Base-by-base conservation (phyloP, 2,113 vertebrate genomes). In the Beaufortia kweichowensis region DNA sequence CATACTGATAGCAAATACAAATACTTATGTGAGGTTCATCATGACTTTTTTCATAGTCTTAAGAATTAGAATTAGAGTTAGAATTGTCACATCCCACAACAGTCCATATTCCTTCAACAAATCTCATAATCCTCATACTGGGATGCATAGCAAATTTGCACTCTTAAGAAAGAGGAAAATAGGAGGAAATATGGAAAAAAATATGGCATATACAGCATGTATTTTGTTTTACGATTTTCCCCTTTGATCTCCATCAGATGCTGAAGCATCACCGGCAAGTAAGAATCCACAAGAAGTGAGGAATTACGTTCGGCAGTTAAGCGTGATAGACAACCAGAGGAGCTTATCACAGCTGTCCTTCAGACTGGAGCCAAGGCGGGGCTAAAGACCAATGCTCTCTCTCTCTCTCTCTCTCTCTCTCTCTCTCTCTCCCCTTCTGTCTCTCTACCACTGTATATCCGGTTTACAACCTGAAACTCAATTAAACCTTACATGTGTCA, bases 261-360 rank as follows among this genome's bases (percentile, higher is more conserved):
- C 92, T 0, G 97, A 99, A 17, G 91, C 94, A 80, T 95, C 95
- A 64, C 94, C 95, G 72, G 90, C 95, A 77, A 97, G 94, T 87
- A 99, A 99, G 91, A 98, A 98, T 85, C 96, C 98, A 86, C 95
- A 95, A 39, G 97, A 99, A 81, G 94, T 99, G 55, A 94, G 95
- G 81, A 94, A 89, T 84, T 99, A 99, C 41, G 94, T 98, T 21
- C 93, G 97, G 83, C 96, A 98, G 92, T 94, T 99, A 88, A 94
- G 92, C 68, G 96, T 99, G 92, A 94, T 98, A 87, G 97, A 99
- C 94, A 99, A 98, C 94, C 97, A 99, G 95, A 95, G 96, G 91
- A 96, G 93, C 81, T 92, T 99, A 89, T 98, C 96, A 24, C 96
- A 98, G 91, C 94, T 98, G 90, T 99, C 97, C 82, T 95, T 98